These are phyloP conservation scores for Thymelicus lineola DNA, from an alignment of 2,888 invertebrate genomes.

Conservation along the genomic window DNA sequence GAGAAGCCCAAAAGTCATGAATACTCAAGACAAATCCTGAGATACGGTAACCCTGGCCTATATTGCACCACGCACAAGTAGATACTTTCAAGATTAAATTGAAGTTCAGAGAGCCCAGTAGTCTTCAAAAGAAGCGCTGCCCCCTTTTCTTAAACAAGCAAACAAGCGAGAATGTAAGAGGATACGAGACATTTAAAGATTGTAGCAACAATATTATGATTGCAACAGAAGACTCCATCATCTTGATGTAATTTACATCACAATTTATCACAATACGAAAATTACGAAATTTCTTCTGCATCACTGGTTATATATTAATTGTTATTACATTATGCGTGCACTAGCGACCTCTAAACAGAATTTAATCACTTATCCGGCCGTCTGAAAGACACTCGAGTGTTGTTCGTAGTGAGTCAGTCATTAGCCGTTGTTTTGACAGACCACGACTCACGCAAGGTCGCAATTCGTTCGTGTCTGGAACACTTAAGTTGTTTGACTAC, in stretches of 20 bases:
- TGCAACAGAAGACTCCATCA: too few relatives aligned
- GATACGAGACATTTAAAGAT: too few relatives aligned
- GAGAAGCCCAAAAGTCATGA: too few relatives aligned
- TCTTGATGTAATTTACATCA: conserved; percentile 2
- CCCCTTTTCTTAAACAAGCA: too few relatives aligned
- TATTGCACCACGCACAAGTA: too few relatives aligned
- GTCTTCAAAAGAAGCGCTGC: too few relatives aligned
- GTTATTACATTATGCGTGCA: not conserved
- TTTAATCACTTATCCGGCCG: conserved; percentile 9
- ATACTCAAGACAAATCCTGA: too few relatives aligned
- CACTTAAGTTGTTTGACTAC: conserved; percentile 10
- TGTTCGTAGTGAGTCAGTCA: not conserved
- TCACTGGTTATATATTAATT: not conserved
- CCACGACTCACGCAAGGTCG: conserved; percentile 27
- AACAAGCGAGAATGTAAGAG: too few relatives aligned
- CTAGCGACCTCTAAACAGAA: not conserved
- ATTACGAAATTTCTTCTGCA: not conserved
- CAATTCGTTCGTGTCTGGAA: not conserved
- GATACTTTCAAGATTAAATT: too few relatives aligned
- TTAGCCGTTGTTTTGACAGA: conserved; percentile 19
- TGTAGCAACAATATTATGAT: too few relatives aligned
- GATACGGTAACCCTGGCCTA: too few relatives aligned
- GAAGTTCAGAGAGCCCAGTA: too few relatives aligned
- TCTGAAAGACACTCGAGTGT: not conserved
- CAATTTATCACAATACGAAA: not conserved